Percentiles rank a stretch among this genome's conserved stretches.
phyloP scores from a whole-genome alignment of 2,797 vertebrate genomes.

The Rhinichthys osculus region DNA sequence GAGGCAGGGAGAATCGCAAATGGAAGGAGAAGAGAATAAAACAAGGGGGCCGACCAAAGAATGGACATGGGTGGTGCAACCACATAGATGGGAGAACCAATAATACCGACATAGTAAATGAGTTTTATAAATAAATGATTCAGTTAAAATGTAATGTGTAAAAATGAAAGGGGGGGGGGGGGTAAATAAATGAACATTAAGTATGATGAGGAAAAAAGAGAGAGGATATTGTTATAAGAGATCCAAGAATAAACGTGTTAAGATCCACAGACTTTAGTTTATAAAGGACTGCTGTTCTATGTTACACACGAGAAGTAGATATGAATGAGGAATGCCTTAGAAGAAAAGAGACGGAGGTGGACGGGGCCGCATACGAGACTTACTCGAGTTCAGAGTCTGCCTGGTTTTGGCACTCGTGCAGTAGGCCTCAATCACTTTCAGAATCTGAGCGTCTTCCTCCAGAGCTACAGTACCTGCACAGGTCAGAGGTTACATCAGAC shows the following conservation, averaged over 20 bases:
- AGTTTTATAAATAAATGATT: constrained; percentile 32
- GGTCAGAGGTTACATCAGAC: constrained; percentile 18
- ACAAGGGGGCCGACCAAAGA: constrained; percentile 76
- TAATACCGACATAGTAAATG: constrained; percentile 16
- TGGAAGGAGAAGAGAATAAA: constrained; percentile 55
- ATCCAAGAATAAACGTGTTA: constrained; percentile 40
- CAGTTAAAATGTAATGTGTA: neutral
- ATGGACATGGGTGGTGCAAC: constrained; percentile 30
- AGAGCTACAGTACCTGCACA: constrained; percentile 90
- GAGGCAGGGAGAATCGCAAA: constrained; percentile 54
- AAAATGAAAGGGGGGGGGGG: constrained; percentile 64
- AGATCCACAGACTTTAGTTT: constrained; percentile 48
- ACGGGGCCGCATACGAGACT: constrained; percentile 67
- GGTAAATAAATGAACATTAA: constrained; percentile 76
- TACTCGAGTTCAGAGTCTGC: constrained; percentile 97
- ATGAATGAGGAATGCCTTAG: constrained; percentile 31
- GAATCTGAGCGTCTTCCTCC: constrained; percentile 96
- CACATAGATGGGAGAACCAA: constrained; percentile 4
- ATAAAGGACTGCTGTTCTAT: constrained; percentile 38
- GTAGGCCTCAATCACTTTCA: constrained; percentile 98
- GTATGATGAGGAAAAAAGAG: constrained; percentile 86
- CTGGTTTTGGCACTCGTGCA: constrained; percentile 97
- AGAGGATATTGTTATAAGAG: constrained; percentile 85
- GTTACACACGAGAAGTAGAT: constrained; percentile 23
- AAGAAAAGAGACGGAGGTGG: constrained; percentile 56